These are phyloP conservation scores for Sternotherus odoratus DNA, from an alignment of 2,797 vertebrate species.

Conservation along the genomic window DNA sequence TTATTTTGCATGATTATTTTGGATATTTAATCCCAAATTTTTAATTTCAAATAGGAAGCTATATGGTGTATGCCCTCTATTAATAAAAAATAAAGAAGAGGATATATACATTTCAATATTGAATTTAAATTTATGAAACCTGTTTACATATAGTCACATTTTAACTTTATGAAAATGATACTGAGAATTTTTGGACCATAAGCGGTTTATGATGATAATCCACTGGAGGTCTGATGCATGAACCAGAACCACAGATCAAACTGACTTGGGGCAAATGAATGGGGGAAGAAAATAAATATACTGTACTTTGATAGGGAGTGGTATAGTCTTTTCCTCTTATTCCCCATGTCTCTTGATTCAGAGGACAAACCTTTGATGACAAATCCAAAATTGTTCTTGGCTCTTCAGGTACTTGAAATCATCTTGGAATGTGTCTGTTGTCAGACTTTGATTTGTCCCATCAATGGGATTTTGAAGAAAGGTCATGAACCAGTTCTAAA, in stretches of 20 bases:
- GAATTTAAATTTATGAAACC: not conserved
- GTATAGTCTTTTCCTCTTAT: not conserved
- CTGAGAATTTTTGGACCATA: not conserved
- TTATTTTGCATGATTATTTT: not conserved
- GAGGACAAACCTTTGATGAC: not conserved
- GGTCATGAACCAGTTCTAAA: not conserved
- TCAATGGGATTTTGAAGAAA: not conserved
- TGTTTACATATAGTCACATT: not conserved
- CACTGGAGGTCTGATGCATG: not conserved
- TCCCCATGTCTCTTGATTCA: not conserved
- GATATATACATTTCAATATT: not conserved
- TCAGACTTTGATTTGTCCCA: not conserved
- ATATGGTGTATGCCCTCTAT: not conserved
- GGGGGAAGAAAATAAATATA: not conserved
- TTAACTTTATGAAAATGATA: not conserved
- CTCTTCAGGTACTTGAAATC: not conserved
- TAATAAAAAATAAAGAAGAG: not conserved
- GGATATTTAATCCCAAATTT: not conserved
- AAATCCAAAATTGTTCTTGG: not conserved
- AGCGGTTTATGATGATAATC: not conserved
- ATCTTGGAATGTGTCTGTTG: not conserved
- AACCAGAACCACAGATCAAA: not conserved
- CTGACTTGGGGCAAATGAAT: not conserved
- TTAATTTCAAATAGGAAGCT: not conserved
- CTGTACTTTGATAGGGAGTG: too few species aligned